Evolutionary conservation across 2,113 vertebrate species (phyloP).

Genomic region (Carettochelys insculpta): DNA sequence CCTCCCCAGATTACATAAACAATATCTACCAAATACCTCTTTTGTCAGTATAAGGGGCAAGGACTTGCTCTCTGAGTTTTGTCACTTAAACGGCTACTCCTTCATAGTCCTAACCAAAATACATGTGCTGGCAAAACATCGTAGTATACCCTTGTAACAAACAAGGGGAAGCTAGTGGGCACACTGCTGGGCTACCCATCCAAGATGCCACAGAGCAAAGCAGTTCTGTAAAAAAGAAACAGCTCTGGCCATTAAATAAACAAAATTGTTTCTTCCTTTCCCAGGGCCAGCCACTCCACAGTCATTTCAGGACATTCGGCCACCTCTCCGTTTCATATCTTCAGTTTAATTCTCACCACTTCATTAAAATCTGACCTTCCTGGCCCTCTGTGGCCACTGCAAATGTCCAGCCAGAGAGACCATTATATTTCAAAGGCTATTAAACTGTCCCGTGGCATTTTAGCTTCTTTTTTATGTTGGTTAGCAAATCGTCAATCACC

Average conservation of each 20-base stretch:
- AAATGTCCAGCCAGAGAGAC: constrained; percentile 49
- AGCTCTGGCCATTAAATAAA: background rate
- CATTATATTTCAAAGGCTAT: constrained; percentile 59
- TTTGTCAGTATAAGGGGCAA: background rate
- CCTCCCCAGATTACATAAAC: background rate
- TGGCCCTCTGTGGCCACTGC: constrained; percentile 15
- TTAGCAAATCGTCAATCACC: constrained; percentile 52
- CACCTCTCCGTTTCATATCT: constrained; percentile 52
- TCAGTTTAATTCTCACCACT: constrained; percentile 71
- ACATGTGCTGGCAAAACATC: background rate
- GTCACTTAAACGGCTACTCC: background rate
- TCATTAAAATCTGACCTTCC: constrained; percentile 78
- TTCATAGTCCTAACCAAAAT: background rate
- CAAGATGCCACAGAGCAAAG: background rate
- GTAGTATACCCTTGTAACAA: background rate
- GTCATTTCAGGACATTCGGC: background rate
- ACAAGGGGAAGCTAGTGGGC: rapidly evolving
- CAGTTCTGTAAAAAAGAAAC: background rate
- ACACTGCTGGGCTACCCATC: background rate
- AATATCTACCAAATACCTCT: background rate
- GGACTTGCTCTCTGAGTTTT: background rate
- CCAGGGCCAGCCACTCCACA: constrained; percentile 68
- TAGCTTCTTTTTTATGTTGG: constrained; percentile 56
- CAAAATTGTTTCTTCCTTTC: constrained; percentile 16
- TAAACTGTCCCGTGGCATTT: constrained; percentile 68